Percentiles rank a stretch among this genome's conserved stretches.
Conservation (phyloP, 1,140 invertebrate species). For the Platyscapa corneri region DNA sequence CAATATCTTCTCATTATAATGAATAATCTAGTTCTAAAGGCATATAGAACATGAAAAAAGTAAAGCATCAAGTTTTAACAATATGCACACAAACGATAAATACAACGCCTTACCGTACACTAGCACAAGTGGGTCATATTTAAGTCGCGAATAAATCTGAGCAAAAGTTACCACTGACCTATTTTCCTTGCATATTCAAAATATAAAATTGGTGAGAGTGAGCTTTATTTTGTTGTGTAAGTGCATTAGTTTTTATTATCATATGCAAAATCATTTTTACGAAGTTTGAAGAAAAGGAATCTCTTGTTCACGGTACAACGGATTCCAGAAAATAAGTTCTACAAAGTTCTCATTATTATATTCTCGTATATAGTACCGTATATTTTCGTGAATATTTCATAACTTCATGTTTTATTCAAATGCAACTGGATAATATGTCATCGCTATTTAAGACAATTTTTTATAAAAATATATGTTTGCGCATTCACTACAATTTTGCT, state of each 20-base stretch:
- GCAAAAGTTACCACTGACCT: slow-evolving; percentile 12
- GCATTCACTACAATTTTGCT: background rate
- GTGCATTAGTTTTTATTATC: background rate
- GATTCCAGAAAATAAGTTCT: slow-evolving; percentile 28
- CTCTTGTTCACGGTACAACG: background rate
- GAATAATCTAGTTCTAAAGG: background rate
- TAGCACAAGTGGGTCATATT: background rate
- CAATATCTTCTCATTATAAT: background rate
- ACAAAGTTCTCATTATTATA: slow-evolving; percentile 6
- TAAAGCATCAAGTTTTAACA: background rate
- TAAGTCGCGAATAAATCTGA: background rate
- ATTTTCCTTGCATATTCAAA: background rate
- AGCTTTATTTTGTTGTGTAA: background rate
- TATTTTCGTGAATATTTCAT: too few species aligned
- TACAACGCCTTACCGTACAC: background rate
- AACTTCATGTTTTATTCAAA: too few species aligned
- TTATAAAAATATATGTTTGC: background rate
- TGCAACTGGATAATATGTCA: background rate
- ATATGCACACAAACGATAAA: background rate
- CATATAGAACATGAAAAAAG: background rate
- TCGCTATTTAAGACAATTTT: background rate
- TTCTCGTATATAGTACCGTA: background rate
- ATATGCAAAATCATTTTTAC: background rate
- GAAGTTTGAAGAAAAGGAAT: background rate
- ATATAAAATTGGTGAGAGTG: background rate